Conservation (phyloP, 2,797 vertebrate species). For the Pyrocephalus nanus region DNA sequence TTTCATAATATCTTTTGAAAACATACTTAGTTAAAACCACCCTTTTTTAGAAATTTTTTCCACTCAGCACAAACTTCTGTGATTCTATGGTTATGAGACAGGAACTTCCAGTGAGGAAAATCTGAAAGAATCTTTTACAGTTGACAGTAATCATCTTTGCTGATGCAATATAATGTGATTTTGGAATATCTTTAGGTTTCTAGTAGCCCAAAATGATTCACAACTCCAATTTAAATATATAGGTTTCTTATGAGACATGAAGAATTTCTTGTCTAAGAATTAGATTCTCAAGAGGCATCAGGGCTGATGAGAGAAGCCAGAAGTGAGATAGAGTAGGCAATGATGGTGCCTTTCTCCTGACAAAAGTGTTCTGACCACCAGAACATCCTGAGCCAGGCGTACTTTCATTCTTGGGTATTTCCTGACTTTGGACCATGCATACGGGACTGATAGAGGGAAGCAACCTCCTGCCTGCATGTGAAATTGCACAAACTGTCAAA, state of each 20-base stretch:
- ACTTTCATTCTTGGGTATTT: neutral
- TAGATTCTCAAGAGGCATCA: neutral
- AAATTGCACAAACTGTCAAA: neutral
- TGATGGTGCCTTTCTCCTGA: accelerated
- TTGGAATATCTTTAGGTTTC: neutral
- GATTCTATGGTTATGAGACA: neutral
- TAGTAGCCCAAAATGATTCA: neutral
- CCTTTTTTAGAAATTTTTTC: neutral
- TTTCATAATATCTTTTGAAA: neutral
- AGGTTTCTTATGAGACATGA: neutral
- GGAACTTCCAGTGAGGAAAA: neutral
- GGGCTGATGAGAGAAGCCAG: neutral
- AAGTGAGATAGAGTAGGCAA: neutral
- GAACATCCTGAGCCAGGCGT: neutral
- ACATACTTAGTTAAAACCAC: neutral
- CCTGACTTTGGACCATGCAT: neutral
- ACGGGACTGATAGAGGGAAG: accelerated
- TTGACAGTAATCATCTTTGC: neutral
- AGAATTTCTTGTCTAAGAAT: neutral
- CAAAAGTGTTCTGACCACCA: neutral
- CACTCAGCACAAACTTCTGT: neutral
- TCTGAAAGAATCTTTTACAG: neutral
- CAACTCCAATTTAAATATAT: neutral
- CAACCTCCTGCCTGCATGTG: accelerated
- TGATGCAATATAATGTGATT: neutral